Evolutionary conservation across 2,888 invertebrate species (phyloP).

Genomic region (Hydroisotoma schaefferi): DNA sequence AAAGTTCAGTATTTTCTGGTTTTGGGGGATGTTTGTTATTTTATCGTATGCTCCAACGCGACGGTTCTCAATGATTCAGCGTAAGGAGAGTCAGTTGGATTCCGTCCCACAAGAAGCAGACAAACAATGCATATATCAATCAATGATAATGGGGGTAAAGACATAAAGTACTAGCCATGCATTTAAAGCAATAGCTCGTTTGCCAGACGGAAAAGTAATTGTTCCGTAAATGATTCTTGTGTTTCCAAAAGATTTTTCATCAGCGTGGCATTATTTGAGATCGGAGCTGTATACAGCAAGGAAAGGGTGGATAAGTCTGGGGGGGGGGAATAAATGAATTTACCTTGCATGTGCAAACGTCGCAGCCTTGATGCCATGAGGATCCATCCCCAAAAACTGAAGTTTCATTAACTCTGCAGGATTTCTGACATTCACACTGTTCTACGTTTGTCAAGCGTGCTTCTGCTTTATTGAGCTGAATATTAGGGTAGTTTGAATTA

Average conservation of each 20-base stretch:
- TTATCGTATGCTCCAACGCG: no score
- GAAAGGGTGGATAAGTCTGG: no score
- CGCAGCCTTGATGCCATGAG: conserved; percentile 79
- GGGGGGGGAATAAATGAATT: neutral
- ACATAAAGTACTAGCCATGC: neutral
- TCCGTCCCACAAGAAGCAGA: neutral
- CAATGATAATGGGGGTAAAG: neutral
- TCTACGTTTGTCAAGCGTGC: conserved; percentile 72
- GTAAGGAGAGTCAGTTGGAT: neutral
- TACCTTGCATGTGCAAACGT: conserved; percentile 83
- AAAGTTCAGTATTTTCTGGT: no score
- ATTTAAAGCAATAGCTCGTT: neutral
- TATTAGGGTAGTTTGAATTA: neutral
- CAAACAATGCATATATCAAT: neutral
- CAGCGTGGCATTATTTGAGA: no score
- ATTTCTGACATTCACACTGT: conserved; percentile 86
- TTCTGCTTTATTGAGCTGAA: conserved; percentile 75
- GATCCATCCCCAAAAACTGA: conserved; percentile 77
- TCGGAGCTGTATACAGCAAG: no score
- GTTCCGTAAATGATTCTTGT: neutral
- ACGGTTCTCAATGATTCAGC: neutral
- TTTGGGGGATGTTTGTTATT: no score
- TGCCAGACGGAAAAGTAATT: neutral
- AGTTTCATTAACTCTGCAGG: conserved; percentile 72
- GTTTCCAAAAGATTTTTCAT: neutral